These are phyloP conservation scores for Lipophrys pholis DNA, from an alignment of 2,113 vertebrate species.

Conservation along the genomic window DNA sequence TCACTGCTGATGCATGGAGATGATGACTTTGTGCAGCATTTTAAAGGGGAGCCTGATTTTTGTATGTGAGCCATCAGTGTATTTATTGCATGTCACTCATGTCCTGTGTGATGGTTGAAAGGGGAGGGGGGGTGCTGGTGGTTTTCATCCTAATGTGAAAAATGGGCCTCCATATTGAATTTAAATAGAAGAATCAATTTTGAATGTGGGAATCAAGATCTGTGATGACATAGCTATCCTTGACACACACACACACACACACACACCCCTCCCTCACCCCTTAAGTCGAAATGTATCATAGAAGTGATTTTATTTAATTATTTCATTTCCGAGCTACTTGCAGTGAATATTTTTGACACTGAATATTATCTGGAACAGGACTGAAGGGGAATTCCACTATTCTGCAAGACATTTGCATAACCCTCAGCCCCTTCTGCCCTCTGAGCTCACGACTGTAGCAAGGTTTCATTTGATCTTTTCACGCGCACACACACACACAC, in stretches of 20 bases:
- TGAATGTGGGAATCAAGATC: conserved; percentile 43
- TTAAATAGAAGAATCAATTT: conserved; percentile 52
- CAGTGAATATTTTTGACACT: conserved; percentile 44
- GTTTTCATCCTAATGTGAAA: conserved; percentile 35
- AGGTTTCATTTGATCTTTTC: conserved; percentile 63
- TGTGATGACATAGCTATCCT: conserved; percentile 30
- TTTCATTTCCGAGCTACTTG: conserved; percentile 52
- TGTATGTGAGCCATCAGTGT: conserved; percentile 45
- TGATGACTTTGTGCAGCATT: conserved; percentile 47
- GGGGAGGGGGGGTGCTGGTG: conserved; percentile 4
- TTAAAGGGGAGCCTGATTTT: conserved; percentile 21
- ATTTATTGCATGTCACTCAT: conserved; percentile 52
- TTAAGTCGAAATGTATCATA: conserved; percentile 38
- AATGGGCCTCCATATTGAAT: conserved; percentile 24
- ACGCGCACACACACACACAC: not conserved
- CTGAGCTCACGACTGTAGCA: conserved; percentile 34
- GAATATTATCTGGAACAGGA: conserved; percentile 56
- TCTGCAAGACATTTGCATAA: conserved; percentile 58
- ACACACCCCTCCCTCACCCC: conserved; percentile 23
- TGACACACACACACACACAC: conserved; percentile 42
- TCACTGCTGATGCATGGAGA: conserved; percentile 29
- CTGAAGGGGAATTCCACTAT: conserved; percentile 55
- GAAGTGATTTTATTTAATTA: conserved; percentile 50
- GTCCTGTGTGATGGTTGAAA: conserved; percentile 17
- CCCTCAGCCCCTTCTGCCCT: conserved; percentile 33